Base-by-base conservation (phyloP, 92 coral and sea anemone genomes). In the Bergia puertoricense region DNA sequence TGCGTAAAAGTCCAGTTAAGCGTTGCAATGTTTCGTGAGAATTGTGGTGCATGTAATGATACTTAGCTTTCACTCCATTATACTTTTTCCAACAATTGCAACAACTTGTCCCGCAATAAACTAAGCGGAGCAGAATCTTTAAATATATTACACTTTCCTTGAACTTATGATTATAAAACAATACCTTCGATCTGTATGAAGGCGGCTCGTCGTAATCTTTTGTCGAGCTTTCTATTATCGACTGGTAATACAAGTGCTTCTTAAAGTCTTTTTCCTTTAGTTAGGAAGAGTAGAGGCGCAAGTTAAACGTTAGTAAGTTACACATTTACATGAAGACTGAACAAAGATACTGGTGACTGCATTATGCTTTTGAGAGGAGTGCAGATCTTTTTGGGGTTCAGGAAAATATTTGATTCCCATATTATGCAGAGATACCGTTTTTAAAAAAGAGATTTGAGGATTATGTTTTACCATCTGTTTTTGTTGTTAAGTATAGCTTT, bases 231-330 rank as follows among this genome's bases (percentile, higher is more conserved):
- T 92, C 97, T 69, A 95, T 73, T 93, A 96, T 85, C 80, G 93
- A 90, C 86, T 93, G 86, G 78, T 95, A 96, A 86, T 94, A 93
- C 75, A 92, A 85, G 76, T 96, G 99, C 80, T 85, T 95, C 87
- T 92, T 87, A 85, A 45, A 96, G 73, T 96, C 98, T 80, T 89
- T 93, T 45, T 96, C 99, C 99, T 96, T 67, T 37, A 90, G 30
- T 78, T 18, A 62, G 69, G 51, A 62, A 2, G 72, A 22, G 2
- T 40, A 39, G 9, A 38, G 65, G 20, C 30, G 30, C 30, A 40
- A 66, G 39, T 42, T 56, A 6, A 22, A 46, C 18, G 14, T 15
- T 20, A 30, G 30, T 30, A 44, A 45, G 7, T 4, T 62, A 62
- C 69, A 16, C 23, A 62, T 8, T 6, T 23, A 54, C 59, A 54